These are phyloP conservation scores for Biston stratarius DNA, from an alignment of 2,888 invertebrate genomes.

Conservation along the genomic window DNA sequence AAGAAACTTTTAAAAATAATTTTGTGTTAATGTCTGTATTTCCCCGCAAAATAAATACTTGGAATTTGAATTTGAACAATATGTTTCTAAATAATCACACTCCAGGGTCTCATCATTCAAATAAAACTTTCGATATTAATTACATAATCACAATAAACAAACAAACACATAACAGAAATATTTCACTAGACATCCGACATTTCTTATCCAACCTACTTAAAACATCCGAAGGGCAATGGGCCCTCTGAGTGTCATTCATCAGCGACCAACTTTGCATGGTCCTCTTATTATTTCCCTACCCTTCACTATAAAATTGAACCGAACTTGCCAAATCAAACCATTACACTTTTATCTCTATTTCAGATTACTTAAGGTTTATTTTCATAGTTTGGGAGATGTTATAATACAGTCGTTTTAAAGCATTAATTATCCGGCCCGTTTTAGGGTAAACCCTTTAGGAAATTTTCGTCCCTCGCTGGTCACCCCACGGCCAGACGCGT, in stretches of 20 bases:
- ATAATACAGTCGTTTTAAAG: constrained; percentile 76
- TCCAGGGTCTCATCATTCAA: constrained; percentile 20
- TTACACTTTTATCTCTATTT: constrained; percentile 51
- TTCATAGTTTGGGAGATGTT: constrained; percentile 43
- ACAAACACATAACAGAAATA: constrained; percentile 63
- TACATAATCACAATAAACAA: constrained; percentile 55
- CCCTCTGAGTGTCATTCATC: constrained; percentile 86
- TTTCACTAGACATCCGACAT: constrained; percentile 82
- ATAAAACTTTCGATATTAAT: constrained; percentile 26
- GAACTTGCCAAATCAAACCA: constrained; percentile 58
- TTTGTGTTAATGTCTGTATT: too few species aligned
- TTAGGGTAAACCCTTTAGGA: constrained; percentile 84
- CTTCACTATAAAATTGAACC: constrained; percentile 83
- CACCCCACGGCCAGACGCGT: constrained; percentile 80
- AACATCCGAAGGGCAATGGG: constrained; percentile 86
- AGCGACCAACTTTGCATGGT: constrained; percentile 81
- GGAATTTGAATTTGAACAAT: too few species aligned
- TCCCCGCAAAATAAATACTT: too few species aligned
- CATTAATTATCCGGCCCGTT: constrained; percentile 84
- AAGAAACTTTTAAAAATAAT: too few species aligned
- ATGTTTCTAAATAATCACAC: background rate
- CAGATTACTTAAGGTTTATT: constrained; percentile 45
- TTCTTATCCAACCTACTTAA: constrained; percentile 85
- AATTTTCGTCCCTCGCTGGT: constrained; percentile 82
- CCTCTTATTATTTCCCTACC: constrained; percentile 83